These are phyloP conservation scores for Nyctibius bracteatus DNA, from an alignment of 2,113 vertebrate genomes.

Conservation along the genomic window DNA sequence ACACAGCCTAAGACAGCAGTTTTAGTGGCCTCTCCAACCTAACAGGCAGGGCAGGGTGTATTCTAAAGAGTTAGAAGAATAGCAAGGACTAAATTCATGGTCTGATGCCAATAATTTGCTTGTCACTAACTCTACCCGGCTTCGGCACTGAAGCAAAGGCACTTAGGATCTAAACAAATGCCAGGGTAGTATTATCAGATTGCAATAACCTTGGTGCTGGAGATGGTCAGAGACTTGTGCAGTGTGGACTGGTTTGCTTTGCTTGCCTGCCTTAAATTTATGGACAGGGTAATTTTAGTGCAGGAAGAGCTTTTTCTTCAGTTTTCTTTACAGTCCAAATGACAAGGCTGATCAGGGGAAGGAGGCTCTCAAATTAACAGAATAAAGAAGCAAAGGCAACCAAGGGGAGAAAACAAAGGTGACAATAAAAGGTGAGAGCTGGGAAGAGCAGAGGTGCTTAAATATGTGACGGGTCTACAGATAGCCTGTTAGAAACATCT, in stretches of 20 bases:
- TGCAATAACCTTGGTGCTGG: neutral
- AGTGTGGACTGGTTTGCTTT: neutral
- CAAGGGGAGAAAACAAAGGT: neutral
- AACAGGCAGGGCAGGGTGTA: neutral
- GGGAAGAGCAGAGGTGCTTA: neutral
- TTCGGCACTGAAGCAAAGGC: neutral
- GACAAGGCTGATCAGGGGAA: neutral
- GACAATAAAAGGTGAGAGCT: neutral
- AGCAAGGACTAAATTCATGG: neutral
- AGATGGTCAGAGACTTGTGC: neutral
- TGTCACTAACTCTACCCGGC: neutral
- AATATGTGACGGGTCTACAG: fast-evolving
- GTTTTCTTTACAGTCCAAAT: neutral
- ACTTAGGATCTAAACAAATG: neutral
- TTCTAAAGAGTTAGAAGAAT: neutral
- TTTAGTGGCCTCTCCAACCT: neutral
- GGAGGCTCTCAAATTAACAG: neutral
- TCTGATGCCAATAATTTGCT: neutral
- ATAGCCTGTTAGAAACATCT: neutral
- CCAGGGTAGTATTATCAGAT: neutral
- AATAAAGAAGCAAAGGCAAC: neutral
- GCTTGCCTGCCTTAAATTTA: neutral
- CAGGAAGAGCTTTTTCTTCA: neutral
- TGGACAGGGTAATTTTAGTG: neutral
- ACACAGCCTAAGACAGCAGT: neutral